Base-by-base conservation (phyloP, 2,888 invertebrate species). In the Nematopogon swammerdamellus region DNA sequence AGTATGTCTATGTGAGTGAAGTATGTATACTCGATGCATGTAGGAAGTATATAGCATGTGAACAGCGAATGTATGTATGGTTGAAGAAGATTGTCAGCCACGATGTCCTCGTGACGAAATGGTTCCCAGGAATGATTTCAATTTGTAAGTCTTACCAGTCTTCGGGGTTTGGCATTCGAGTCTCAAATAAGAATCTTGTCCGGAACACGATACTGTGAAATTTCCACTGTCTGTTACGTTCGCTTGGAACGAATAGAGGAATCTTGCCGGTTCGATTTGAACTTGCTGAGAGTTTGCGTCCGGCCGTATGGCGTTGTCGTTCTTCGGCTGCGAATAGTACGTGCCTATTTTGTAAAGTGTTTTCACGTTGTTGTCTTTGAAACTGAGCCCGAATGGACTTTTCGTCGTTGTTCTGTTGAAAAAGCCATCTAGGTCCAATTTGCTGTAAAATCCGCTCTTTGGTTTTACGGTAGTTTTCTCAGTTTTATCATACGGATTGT, bases 371-470 rank as follows among this genome's bases (percentile, higher is more conserved):
- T 80, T 80, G 36, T 72, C 72, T 52, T 65, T 64, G 52, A 56
- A 36, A 52, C 51, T 48, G 14, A 53, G 44, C 51, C 68, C 68
- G 52, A 68, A 72, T 2, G 75, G 72, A 51, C 69, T 82, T 65
- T 82, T 82, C 6, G 85, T 85, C 1, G 86, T 84, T 48, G 72
- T 63, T 60, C 69, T 59, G 51, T 66, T 63, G 56, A 71, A 74
- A 55, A 65, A 76, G 45, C 55, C 65, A 29, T 71, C 71, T 50
- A 71, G 65, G 18, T 72, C 73, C 18, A 68, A 70, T 59, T 74
- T 79, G 50, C 58, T 71, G 58, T 68, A 70, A 57, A 70, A 76
- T 3, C 76, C 73, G 45, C 60, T 59, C 60, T 68, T 77, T 4
- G 64, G 59, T 50, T 52, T 54, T 17, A 60, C 59, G 2, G 63